Conservation (phyloP, 2,888 invertebrate species). For the Agriotes lineatus region DNA sequence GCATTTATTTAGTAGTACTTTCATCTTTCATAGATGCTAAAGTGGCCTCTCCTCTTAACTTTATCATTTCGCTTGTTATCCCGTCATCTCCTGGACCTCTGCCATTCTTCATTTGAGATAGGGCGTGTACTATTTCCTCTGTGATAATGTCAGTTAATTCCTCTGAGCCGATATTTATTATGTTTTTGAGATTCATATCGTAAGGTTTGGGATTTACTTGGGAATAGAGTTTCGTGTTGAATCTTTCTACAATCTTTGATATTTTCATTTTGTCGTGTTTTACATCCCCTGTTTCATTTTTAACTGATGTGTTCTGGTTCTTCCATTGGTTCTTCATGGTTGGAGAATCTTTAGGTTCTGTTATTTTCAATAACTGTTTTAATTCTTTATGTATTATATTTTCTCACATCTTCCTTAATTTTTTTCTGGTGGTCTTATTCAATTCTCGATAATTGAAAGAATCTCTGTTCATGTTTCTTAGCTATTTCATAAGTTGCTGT, state of each 20-base stretch:
- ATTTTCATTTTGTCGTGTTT: too few relatives aligned
- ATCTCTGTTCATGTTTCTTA: not conserved
- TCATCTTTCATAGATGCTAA: not conserved
- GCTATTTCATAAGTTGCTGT: too few relatives aligned
- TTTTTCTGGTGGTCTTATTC: not conserved
- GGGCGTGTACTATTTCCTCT: not conserved
- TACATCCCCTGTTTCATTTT: not conserved
- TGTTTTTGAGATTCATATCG: too few relatives aligned
- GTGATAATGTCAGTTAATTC: slow-evolving; percentile 3
- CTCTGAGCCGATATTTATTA: not conserved
- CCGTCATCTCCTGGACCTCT: not conserved
- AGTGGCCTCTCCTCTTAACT: not conserved
- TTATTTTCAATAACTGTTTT: not conserved
- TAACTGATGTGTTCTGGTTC: not conserved
- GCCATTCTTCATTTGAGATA: not conserved
- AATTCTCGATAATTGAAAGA: not conserved
- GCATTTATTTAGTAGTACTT: not conserved
- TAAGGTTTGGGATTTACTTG: too few relatives aligned
- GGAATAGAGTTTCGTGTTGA: too few relatives aligned
- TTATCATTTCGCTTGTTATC: slow-evolving; percentile 1
- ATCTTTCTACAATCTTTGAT: too few relatives aligned
- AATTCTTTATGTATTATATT: not conserved
- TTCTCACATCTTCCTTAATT: not conserved
- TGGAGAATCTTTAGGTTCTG: not conserved
- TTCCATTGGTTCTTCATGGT: not conserved